Conservation (phyloP, 2,113 vertebrate genomes). For the Acrocephalus arundinaceus region DNA sequence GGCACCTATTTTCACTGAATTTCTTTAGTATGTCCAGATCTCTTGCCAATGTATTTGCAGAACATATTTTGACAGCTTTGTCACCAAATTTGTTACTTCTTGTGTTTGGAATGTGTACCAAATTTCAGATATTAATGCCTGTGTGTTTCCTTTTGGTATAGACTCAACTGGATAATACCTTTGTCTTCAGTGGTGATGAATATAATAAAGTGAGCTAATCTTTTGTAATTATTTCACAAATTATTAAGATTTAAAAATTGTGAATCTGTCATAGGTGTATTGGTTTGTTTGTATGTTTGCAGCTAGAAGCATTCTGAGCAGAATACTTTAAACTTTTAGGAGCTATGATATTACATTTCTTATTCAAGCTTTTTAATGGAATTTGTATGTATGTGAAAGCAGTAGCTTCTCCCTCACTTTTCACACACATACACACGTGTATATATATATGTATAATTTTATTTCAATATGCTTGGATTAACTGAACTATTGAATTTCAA, state of each 20-base stretch:
- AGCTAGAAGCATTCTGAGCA: background rate
- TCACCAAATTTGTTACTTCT: slow-evolving; percentile 80
- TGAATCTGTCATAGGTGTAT: background rate
- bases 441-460: background rate
- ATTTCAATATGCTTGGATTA: background rate
- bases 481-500: background rate
- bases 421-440: rapidly evolving
- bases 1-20: slow-evolving; percentile 80
- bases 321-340: background rate
- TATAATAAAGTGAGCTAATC: background rate
- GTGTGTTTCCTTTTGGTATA: slow-evolving; percentile 66
- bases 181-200: slow-evolving; percentile 9
- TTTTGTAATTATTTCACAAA: background rate
- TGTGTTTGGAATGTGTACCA: slow-evolving; percentile 76
- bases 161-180: slow-evolving; percentile 47
- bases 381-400: background rate
- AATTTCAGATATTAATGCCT: slow-evolving; percentile 70
- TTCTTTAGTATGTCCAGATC: slow-evolving; percentile 79
- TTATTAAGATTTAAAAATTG: background rate
- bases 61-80: slow-evolving; percentile 86
- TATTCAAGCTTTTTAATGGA: background rate
- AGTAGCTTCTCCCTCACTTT: background rate
- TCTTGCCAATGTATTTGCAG: slow-evolving; percentile 81
- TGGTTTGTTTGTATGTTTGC: background rate
- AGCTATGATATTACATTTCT: background rate